phyloP scores from a whole-genome alignment of 2,113 vertebrate genomes.

The Ceuthmochares aereus region DNA sequence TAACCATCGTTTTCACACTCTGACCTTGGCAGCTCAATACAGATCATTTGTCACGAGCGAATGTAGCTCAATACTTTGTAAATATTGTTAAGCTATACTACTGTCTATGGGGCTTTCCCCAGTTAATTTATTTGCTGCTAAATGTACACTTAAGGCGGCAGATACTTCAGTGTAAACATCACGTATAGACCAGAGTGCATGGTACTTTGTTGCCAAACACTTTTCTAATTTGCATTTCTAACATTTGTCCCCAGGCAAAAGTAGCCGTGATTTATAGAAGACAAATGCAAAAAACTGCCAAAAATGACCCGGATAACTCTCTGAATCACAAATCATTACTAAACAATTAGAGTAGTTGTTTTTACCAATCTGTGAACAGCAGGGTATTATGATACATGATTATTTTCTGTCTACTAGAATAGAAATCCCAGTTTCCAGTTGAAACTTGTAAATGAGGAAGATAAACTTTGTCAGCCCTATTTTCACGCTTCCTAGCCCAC shows the following conservation, averaged over 20 bases:
- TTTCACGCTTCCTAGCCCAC: background rate
- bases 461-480: background rate
- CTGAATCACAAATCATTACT: background rate
- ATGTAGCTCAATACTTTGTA: background rate
- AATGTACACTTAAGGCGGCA: background rate
- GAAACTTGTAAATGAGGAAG: background rate
- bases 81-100: background rate
- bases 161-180: fast-evolving
- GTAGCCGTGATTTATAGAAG: background rate
- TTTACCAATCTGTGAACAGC: background rate
- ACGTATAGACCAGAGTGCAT: fast-evolving
- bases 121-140: background rate
- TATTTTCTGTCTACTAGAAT: background rate
- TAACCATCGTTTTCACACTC: background rate
- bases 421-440: background rate
- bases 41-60: background rate
- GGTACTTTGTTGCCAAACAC: background rate
- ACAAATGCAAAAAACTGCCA: background rate
- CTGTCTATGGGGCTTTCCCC: background rate
- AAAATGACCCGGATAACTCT: background rate
- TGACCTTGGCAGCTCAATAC: background rate
- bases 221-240: background rate
- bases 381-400: background rate
- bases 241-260: background rate
- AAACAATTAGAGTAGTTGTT: background rate